phyloP scores from a whole-genome alignment of 2,113 vertebrate species.

The Puntigrus tetrazona region DNA sequence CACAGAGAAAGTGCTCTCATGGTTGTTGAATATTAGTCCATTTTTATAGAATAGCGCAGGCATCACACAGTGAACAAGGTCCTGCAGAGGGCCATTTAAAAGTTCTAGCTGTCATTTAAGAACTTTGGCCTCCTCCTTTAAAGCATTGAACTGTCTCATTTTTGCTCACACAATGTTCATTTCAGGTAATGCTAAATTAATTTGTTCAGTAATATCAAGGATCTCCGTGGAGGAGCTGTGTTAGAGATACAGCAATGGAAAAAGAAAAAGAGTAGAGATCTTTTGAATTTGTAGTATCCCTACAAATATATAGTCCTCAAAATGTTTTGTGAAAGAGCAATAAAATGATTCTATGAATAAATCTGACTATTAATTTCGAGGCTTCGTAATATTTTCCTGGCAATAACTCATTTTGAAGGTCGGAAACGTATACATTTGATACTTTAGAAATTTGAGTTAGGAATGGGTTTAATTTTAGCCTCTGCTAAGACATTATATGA shows the following conservation, averaged over 20 bases:
- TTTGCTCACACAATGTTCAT: conserved; percentile 12
- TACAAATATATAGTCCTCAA: conserved; percentile 21
- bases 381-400: too few relatives aligned
- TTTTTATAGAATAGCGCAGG: conserved; percentile 33
- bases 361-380: neutral
- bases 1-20: neutral
- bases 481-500: neutral
- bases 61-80: conserved; percentile 35
- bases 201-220: conserved; percentile 33
- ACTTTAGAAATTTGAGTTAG: too few relatives aligned
- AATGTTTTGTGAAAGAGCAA: neutral
- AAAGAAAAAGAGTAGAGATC: neutral
- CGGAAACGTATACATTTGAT: too few relatives aligned
- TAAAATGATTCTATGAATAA: neutral
- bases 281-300: neutral
- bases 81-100: conserved; percentile 45
- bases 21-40: conserved; percentile 28
- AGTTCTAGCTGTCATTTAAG: conserved; percentile 31
- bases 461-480: neutral
- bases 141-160: neutral
- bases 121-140: neutral
- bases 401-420: neutral
- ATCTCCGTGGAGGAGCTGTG: neutral
- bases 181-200: conserved; percentile 45
- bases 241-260: neutral